Percentiles rank a stretch among this genome's conserved stretches.
Evolutionary conservation across 1,140 invertebrate genomes (phyloP).

Genomic region (Heliconius hewitsoni): DNA sequence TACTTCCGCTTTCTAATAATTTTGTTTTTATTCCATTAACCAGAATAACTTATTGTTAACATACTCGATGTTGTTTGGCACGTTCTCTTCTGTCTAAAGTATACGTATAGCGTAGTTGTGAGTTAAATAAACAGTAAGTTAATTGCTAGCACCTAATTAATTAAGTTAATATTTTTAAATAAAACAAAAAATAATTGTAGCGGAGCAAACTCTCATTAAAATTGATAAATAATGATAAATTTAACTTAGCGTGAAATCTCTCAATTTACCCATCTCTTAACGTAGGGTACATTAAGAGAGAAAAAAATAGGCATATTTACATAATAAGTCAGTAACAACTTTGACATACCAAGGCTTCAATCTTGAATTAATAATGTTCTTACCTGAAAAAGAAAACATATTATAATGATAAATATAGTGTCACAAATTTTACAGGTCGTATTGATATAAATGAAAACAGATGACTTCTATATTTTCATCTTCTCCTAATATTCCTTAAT

Average conservation of each 20-base stretch:
- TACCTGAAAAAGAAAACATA: constrained; percentile 24
- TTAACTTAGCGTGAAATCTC: too few relatives aligned
- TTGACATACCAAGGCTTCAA: neutral
- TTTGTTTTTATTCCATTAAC: neutral
- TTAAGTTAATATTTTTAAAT: neutral
- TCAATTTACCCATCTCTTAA: too few relatives aligned
- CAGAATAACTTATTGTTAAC: neutral
- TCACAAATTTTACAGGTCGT: too few relatives aligned
- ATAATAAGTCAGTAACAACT: too few relatives aligned
- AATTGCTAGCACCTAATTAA: neutral
- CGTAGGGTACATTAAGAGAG: too few relatives aligned
- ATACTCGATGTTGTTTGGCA: neutral
- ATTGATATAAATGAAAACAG: too few relatives aligned
- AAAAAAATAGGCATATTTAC: too few relatives aligned
- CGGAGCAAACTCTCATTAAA: neutral
- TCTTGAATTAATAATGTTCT: neutral
- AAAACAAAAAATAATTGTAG: neutral
- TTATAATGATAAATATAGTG: neutral
- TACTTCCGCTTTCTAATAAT: neutral
- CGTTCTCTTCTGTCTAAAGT: neutral
- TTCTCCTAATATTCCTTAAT: too few relatives aligned
- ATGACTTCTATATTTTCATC: too few relatives aligned
- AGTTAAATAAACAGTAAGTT: neutral
- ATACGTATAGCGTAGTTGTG: neutral
- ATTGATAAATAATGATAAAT: too few relatives aligned